Conservation (phyloP, 1,140 invertebrate genomes). For the Monomorium pharaonis region DNA sequence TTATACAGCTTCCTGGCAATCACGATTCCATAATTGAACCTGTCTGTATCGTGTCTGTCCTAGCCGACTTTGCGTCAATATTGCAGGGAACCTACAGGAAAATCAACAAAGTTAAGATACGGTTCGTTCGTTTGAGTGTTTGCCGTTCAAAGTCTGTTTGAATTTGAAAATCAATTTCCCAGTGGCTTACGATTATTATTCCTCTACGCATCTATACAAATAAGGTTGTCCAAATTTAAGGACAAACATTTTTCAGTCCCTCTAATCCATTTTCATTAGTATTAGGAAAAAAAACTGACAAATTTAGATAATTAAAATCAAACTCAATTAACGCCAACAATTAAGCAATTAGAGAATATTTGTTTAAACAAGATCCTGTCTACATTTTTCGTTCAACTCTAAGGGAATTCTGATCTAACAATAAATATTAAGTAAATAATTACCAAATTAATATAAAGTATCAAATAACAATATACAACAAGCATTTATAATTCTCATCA, state of each 20-base stretch:
- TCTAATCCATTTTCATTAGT: not conserved
- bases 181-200: constrained; percentile 4
- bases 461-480: not conserved
- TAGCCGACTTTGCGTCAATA: constrained; percentile 37
- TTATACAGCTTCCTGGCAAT: not conserved
- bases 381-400: too few relatives aligned
- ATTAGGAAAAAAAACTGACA: not conserved
- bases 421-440: not conserved
- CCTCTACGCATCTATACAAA: not conserved
- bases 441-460: not conserved
- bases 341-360: not conserved
- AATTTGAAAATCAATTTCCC: constrained; percentile 20
- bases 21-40: constrained; percentile 27
- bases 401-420: not conserved
- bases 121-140: not conserved
- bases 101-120: constrained; percentile 41
- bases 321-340: not conserved
- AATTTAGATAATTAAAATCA: not conserved
- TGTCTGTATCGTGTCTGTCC: not conserved
- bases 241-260: not conserved
- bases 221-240: not conserved
- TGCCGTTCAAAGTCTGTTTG: not conserved
- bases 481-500: not conserved
- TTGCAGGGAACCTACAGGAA: not conserved
- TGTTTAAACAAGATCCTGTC: not conserved